phyloP scores from a whole-genome alignment of 1,140 invertebrate genomes.

The Sesamia nonagrioides region DNA sequence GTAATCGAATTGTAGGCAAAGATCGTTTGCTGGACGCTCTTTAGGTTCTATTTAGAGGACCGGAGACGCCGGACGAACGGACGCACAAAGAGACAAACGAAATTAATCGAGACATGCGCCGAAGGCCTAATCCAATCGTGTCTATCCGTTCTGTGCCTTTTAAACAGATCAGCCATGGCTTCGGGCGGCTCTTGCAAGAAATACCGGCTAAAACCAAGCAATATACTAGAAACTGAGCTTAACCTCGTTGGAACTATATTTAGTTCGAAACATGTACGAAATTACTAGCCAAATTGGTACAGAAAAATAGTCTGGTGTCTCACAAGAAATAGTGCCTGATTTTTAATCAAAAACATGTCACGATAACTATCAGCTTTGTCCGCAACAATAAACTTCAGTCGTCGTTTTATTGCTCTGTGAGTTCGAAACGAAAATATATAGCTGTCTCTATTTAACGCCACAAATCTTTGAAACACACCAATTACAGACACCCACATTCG shows the following conservation, averaged over 20 bases:
- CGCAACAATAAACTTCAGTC: constrained; percentile 11
- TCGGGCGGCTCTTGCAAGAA: constrained; percentile 45
- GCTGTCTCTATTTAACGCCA: neutral
- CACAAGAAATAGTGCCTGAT: neutral
- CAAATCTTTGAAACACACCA: constrained; percentile 7
- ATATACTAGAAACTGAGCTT: neutral
- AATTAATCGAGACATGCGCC: constrained; percentile 83
- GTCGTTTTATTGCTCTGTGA: neutral
- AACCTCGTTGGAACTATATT: constrained; percentile 11
- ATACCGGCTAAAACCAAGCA: constrained; percentile 7
- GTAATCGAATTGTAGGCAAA: constrained; percentile 80
- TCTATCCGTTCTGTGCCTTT: constrained; percentile 51
- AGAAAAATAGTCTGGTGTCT: neutral
- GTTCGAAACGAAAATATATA: constrained; percentile 1
- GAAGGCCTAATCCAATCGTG: constrained; percentile 79
- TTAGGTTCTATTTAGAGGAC: constrained; percentile 68
- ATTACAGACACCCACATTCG: neutral
- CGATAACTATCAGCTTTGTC: neutral
- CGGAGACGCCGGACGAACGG: constrained; percentile 50
- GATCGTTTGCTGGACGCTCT: constrained; percentile 74
- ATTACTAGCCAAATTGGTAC: neutral
- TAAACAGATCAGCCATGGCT: constrained; percentile 51
- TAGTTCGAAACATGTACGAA: neutral
- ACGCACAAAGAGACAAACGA: constrained; percentile 84
- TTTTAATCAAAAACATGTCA: constrained; percentile 2